Conservation (phyloP, 2,888 invertebrate genomes). For the Trichogramma evanescens region DNA sequence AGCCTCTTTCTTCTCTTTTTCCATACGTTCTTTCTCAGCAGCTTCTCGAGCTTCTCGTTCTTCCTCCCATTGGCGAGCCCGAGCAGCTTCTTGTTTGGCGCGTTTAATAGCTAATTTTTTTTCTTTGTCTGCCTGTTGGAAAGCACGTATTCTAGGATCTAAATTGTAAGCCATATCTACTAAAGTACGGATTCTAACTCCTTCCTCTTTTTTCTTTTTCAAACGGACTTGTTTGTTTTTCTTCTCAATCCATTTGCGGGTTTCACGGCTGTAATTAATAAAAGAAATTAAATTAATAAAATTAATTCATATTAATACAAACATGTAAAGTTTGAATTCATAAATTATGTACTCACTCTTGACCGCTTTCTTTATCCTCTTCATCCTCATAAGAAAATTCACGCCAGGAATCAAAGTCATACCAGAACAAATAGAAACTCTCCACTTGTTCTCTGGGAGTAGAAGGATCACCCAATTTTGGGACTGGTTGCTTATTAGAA, state of each 20-base stretch:
- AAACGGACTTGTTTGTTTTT: constrained; percentile 90
- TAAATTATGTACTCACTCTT: constrained; percentile 53
- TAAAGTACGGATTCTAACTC: constrained; percentile 78
- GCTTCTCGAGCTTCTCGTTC: constrained; percentile 69
- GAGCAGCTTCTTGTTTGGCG: constrained; percentile 77
- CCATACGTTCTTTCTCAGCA: constrained; percentile 53
- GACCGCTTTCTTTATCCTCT: constrained; percentile 96
- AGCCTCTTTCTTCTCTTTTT: constrained; percentile 71
- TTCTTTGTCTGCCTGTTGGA: constrained; percentile 90
- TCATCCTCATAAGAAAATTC: constrained; percentile 98
- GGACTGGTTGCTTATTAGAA: constrained; percentile 84
- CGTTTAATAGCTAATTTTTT: constrained; percentile 80
- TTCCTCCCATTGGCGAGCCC: constrained; percentile 77
- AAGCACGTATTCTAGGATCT: constrained; percentile 87
- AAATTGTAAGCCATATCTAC: constrained; percentile 91
- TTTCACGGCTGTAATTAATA: constrained; percentile 62
- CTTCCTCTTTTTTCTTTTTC: constrained; percentile 95
- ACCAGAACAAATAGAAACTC: constrained; percentile 96
- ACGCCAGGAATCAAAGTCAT: constrained; percentile 96
- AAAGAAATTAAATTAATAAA: background rate
- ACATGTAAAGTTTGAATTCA: background rate
- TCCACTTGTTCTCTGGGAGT: constrained; percentile 81
- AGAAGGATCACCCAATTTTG: constrained; percentile 70
- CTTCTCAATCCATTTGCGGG: constrained; percentile 96
- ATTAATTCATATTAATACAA: background rate